These are phyloP conservation scores for Formicarius rufipectus DNA, from an alignment of 2,113 vertebrate genomes.

Conservation along the genomic window DNA sequence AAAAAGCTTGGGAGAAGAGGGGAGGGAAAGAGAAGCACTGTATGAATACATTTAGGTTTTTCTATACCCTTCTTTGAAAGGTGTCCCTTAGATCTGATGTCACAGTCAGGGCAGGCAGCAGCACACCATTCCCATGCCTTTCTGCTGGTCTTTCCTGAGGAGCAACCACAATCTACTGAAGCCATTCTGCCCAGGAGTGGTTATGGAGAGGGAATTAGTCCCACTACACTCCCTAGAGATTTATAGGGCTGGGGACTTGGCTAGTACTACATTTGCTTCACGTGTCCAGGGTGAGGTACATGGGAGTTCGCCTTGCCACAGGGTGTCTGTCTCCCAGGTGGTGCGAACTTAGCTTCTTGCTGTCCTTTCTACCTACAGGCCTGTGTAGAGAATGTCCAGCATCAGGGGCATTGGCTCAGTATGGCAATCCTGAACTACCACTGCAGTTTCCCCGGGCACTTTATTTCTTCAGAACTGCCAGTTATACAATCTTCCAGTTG, in stretches of 20 bases:
- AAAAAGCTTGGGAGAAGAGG: background rate
- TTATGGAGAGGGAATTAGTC: background rate
- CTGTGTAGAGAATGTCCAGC: background rate
- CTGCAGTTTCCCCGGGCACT: background rate
- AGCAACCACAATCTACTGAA: background rate
- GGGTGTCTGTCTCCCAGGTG: background rate
- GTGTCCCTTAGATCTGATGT: background rate
- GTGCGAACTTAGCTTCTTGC: background rate
- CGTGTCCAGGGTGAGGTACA: accelerated
- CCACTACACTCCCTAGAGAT: background rate
- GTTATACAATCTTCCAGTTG: background rate
- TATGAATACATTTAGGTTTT: background rate
- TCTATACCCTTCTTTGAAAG: background rate
- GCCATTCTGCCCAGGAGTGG: background rate
- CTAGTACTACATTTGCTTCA: background rate
- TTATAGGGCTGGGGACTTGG: background rate
- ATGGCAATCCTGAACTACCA: accelerated
- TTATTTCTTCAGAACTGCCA: background rate
- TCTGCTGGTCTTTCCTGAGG: background rate
- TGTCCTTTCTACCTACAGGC: background rate
- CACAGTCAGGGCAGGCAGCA: background rate
- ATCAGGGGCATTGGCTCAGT: accelerated
- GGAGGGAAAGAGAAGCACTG: background rate
- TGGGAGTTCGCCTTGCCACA: background rate
- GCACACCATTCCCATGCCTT: background rate